Base-by-base conservation (phyloP, 1,140 invertebrate genomes). In the Melanaphis sacchari region DNA sequence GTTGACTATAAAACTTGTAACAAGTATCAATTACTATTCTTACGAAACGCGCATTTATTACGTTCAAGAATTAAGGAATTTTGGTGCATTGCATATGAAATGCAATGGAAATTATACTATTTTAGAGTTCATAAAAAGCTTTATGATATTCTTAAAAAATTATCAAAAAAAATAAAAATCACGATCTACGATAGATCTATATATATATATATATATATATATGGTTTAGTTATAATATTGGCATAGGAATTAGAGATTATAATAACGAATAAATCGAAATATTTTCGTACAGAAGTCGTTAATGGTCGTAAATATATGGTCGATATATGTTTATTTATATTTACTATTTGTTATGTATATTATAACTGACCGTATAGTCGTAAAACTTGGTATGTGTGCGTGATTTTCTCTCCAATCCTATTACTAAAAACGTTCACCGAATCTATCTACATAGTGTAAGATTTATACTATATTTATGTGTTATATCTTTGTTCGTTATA, bases 271-370 rank as follows among this genome's bases (percentile, higher is more conserved):
- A 31, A 41, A 85, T 85, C 22, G 82, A 9, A 24, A 41, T 85
- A n/a, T n/a, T n/a, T 8, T 26, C 82, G 82, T 85, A 85, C 82
- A 85, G 82, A 85, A 85, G 26, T 85, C n/a, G 36, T n/a, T n/a
- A n/a, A n/a, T n/a, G n/a, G n/a, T 76, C n/a, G 31, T 76, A 66
- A 66, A 66, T 66, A 66, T 5, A 15, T 4, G 11, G 3, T 66
- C 31, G 31, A 15, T 66, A 18, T 76, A 15, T 21, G 5, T 76
- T 31, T 59, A 59, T 59, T 31, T 59, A 59, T 54, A 66, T 15
- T 66, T 31, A 66, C 59, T n/a, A 15, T 66, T 31, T 66, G 2
- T 59, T 59, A 59, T 24, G 31, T 66, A n/a, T n/a, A 66, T 66
- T n/a, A 66, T 66, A 31, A 31, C 31, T 31, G 31, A 6, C 31